phyloP scores from a whole-genome alignment of 1,140 invertebrate genomes.

The Diorhabda sublineata region DNA sequence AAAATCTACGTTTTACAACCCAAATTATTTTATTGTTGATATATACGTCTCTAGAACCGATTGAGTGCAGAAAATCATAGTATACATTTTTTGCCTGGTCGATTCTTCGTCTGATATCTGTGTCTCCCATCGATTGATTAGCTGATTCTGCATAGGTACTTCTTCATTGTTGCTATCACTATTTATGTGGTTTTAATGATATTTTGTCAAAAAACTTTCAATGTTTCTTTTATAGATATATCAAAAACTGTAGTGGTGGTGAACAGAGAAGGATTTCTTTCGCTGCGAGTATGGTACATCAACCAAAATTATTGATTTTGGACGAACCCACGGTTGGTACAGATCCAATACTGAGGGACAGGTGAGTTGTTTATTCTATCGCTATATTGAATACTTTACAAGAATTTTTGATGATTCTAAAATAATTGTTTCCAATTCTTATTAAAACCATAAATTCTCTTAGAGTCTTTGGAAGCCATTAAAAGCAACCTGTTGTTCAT shows the following conservation, averaged over 20 bases:
- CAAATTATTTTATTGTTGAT: no score
- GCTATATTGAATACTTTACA: constrained; percentile 28
- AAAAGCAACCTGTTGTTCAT: no score
- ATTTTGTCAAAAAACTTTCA: neutral
- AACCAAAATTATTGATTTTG: constrained; percentile 81
- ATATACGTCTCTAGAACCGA: no score
- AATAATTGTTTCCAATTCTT: neutral
- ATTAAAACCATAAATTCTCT: no score
- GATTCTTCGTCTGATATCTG: neutral
- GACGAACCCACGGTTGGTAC: constrained; percentile 92
- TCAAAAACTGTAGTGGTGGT: constrained; percentile 77
- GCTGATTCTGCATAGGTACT: neutral
- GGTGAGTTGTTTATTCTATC: constrained; percentile 51
- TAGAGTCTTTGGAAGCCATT: no score
- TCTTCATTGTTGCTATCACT: neutral
- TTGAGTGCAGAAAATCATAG: no score
- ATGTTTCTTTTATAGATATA: constrained; percentile 43
- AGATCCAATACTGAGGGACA: constrained; percentile 83
- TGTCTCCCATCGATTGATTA: neutral
- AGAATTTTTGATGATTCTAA: neutral
- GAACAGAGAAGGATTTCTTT: constrained; percentile 85
- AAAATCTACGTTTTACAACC: no score
- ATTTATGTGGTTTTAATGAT: neutral
- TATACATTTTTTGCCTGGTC: no score
- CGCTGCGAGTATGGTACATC: constrained; percentile 80